phyloP scores from a whole-genome alignment of 1,140 invertebrate genomes.

The Brachionus rotundiformis region DNA sequence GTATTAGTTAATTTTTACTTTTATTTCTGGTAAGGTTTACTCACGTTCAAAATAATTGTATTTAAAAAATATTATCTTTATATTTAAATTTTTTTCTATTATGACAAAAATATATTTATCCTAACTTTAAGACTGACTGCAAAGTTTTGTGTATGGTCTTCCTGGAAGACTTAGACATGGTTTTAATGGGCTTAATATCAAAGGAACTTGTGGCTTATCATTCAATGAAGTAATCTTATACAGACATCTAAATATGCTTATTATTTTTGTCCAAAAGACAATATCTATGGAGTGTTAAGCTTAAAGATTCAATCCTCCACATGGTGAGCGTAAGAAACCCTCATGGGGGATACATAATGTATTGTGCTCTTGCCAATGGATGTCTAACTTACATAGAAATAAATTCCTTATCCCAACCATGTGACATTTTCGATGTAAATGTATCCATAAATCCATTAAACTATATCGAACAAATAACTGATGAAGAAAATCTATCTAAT shows the following conservation, averaged over 20 bases:
- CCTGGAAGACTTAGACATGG: neutral
- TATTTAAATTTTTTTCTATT: neutral
- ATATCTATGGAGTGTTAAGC: conserved; percentile 11
- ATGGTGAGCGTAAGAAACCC: neutral
- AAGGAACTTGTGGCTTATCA: conserved; percentile 23
- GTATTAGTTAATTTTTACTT: no score
- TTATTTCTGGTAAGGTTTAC: no score
- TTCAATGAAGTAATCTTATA: conserved; percentile 4
- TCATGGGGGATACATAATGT: conserved; percentile 56
- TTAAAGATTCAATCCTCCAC: neutral
- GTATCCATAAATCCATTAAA: conserved; percentile 66
- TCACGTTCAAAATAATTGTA: no score
- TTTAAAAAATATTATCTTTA: neutral
- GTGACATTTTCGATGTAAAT: conserved; percentile 66
- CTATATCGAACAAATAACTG: conserved; percentile 57
- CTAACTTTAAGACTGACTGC: conserved; percentile 27
- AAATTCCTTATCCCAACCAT: neutral
- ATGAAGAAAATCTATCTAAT: neutral
- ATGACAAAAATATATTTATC: no score
- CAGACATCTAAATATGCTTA: no score
- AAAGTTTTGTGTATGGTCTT: conserved; percentile 4
- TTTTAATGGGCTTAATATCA: conserved; percentile 5
- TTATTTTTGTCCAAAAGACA: no score
- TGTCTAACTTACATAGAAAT: conserved; percentile 65
- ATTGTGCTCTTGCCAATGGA: conserved; percentile 66